Evolutionary conservation across 2,888 invertebrate genomes (phyloP).

Genomic region (Eulithis prunata): DNA sequence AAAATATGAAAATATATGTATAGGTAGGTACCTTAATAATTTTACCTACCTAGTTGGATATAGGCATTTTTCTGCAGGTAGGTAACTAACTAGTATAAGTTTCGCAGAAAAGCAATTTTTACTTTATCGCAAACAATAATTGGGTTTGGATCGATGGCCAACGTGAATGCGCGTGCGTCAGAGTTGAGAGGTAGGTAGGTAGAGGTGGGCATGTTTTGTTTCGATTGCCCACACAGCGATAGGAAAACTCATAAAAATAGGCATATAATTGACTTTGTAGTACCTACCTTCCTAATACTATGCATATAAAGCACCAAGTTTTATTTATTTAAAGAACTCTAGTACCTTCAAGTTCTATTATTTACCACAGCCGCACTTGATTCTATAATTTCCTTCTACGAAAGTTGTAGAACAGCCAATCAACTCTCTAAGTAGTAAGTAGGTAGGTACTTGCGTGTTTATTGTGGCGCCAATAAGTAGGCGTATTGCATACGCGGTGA

Average conservation of each 20-base stretch:
- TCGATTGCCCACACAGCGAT: constrained; percentile 33
- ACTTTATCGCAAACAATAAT: constrained; percentile 49
- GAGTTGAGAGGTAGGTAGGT: constrained; percentile 42
- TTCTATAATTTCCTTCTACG: not conserved
- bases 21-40: too few species aligned
- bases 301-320: too few species aligned
- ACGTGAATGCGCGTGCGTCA: constrained; percentile 64
- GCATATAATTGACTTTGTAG: too few species aligned
- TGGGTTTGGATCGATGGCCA: constrained; percentile 54
- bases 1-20: not conserved
- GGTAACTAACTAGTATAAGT: not conserved
- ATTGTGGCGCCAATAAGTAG: constrained; percentile 36
- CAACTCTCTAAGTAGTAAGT: too few species aligned
- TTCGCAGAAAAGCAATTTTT: constrained; percentile 29
- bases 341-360: too few species aligned
- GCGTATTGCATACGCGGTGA: constrained; percentile 30
- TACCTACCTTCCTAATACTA: too few species aligned
- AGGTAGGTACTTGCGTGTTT: constrained; percentile 8
- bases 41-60: not conserved
- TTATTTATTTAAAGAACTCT: too few species aligned
- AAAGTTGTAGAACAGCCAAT: not conserved
- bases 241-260: constrained; percentile 6
- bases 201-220: constrained; percentile 32
- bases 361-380: too few species aligned
- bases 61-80: not conserved